phyloP scores from a whole-genome alignment of 2,888 invertebrate genomes.

The Hypomecis punctinalis region DNA sequence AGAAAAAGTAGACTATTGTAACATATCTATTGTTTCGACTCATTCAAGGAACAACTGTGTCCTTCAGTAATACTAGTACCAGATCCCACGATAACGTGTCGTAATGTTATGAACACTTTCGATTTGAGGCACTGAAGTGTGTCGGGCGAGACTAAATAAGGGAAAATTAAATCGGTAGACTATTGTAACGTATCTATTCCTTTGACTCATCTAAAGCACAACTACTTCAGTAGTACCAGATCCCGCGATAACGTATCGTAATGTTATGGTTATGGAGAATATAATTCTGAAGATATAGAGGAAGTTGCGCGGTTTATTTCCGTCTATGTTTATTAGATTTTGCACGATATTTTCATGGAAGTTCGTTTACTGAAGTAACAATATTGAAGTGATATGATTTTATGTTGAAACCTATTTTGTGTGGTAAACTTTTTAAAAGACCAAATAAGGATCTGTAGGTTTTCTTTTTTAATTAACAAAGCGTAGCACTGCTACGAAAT shows the following conservation, averaged over 20 bases:
- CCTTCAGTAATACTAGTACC: constrained; percentile 24
- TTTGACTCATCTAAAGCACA: constrained; percentile 3
- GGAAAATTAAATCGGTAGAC: neutral
- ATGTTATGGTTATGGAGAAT: constrained; percentile 43
- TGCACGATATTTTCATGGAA: constrained; percentile 7
- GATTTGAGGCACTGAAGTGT: no score
- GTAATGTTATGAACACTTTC: constrained; percentile 35
- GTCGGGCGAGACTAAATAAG: no score
- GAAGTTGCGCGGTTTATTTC: constrained; percentile 32
- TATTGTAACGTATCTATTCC: constrained; percentile 5
- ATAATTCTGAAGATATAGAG: constrained; percentile 36
- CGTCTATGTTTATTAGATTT: constrained; percentile 26
- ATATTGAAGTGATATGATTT: neutral
- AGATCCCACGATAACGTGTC: constrained; percentile 41
- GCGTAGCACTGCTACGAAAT: no score
- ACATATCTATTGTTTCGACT: constrained; percentile 10
- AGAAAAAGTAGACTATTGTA: neutral
- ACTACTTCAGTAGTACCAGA: constrained; percentile 28
- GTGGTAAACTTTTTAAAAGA: no score
- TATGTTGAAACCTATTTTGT: neutral
- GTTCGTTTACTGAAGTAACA: constrained; percentile 17
- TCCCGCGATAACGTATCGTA: constrained; percentile 42
- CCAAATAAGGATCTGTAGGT: neutral
- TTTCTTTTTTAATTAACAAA: neutral
- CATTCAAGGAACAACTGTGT: constrained; percentile 9